phyloP scores from a whole-genome alignment of 2,113 vertebrate species.

The Ciconia stormi region DNA sequence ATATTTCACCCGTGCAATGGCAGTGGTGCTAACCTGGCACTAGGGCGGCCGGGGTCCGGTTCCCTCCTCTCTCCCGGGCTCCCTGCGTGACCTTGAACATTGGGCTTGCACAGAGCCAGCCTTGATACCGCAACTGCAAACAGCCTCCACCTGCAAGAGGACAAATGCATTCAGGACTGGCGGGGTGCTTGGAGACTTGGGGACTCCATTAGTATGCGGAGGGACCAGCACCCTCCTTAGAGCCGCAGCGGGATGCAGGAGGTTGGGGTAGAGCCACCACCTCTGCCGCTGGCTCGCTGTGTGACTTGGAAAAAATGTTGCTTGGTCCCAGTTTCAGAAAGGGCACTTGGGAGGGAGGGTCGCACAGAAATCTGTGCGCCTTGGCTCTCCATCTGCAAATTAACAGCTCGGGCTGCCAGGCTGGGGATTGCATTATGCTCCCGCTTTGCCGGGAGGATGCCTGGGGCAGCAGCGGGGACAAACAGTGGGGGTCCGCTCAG shows the following conservation, averaged over 20 bases:
- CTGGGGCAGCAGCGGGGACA: not conserved
- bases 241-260: not conserved
- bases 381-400: not conserved
- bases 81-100: not conserved
- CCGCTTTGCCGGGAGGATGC: not conserved
- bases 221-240: not conserved
- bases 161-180: not conserved
- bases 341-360: not conserved
- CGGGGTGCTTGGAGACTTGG: not conserved
- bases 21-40: not conserved
- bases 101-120: not conserved
- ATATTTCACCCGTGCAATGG: not conserved
- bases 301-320: not conserved
- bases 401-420: not conserved
- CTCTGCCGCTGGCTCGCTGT: not conserved
- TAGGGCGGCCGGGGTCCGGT: not conserved
- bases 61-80: not conserved
- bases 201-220: not conserved
- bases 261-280: not conserved
- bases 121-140: not conserved
- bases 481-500: rapidly evolving
- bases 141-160: not conserved
- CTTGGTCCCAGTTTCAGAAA: not conserved
- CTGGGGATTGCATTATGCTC: not conserved
- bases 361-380: not conserved